These are phyloP conservation scores for Chymomyza caudatula DNA, from an alignment of 2,888 invertebrate genomes.

Conservation along the genomic window DNA sequence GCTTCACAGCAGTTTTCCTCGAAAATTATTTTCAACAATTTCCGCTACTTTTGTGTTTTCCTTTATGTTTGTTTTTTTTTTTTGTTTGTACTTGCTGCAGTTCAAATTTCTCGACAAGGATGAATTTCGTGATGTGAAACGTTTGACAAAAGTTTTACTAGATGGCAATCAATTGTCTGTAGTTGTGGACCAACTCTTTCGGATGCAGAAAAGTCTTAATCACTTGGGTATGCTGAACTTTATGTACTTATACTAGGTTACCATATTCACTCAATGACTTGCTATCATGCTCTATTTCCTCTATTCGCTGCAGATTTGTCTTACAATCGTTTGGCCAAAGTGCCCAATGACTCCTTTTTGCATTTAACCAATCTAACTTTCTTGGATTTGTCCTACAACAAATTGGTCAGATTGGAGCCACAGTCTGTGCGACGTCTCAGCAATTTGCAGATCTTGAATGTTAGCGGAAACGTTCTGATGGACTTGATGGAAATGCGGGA, in stretches of 20 bases:
- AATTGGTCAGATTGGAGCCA: conserved; percentile 84
- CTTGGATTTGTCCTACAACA: conserved; percentile 87
- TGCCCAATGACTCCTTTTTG: conserved; percentile 86
- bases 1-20: conserved; percentile 7
- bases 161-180: conserved; percentile 89
- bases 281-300: background rate
- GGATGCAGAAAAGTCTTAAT: conserved; percentile 76
- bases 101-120: conserved; percentile 87
- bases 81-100: conserved; percentile 45
- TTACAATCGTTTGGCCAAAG: conserved; percentile 85
- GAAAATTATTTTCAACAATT: conserved; percentile 43
- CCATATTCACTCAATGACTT: background rate
- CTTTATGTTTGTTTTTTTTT: conserved; percentile 14
- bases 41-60: no score
- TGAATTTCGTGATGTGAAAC: conserved; percentile 85
- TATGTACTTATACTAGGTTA: conserved; percentile 3
- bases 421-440: conserved; percentile 77
- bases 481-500: conserved; percentile 76
- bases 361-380: conserved; percentile 84
- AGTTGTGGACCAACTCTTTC: conserved; percentile 85
- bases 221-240: conserved; percentile 74
- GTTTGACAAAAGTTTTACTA: conserved; percentile 82
- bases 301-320: conserved; percentile 79
- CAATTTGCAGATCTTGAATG: conserved; percentile 82
- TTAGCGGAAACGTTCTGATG: conserved; percentile 83